Percentiles rank a stretch among this genome's conserved stretches.
phyloP scores from a whole-genome alignment of 2,888 invertebrate species.

The Drosophila fulvimacula region DNA sequence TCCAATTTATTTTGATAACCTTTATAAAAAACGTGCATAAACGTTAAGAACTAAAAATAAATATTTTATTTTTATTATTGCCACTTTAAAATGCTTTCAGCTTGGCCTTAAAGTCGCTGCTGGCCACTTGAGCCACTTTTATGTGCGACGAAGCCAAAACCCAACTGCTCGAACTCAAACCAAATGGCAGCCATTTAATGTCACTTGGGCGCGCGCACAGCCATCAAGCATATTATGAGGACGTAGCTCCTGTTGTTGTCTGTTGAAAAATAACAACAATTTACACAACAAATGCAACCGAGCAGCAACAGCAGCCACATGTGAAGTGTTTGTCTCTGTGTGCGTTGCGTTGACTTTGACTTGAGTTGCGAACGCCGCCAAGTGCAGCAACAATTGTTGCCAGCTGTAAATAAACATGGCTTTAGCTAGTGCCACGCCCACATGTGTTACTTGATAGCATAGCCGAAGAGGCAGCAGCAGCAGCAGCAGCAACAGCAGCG shows the following conservation, averaged over 20 bases:
- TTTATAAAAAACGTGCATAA: constrained; percentile 63
- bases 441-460: constrained; percentile 40
- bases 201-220: constrained; percentile 78
- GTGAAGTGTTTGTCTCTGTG: constrained; percentile 62
- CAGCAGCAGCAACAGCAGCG: constrained; percentile 28
- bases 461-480: constrained; percentile 28
- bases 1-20: constrained; percentile 74
- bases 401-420: constrained; percentile 81
- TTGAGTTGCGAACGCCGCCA: constrained; percentile 54
- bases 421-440: constrained; percentile 62
- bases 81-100: constrained; percentile 64
- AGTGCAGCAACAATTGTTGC: constrained; percentile 81
- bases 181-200: constrained; percentile 76
- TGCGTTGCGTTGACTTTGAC: constrained; percentile 65
- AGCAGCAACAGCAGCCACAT: constrained; percentile 58
- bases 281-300: constrained; percentile 73
- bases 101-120: constrained; percentile 59
- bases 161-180: constrained; percentile 30
- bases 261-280: constrained; percentile 75
- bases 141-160: constrained; percentile 39
- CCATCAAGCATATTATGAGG: constrained; percentile 78
- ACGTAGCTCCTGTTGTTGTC: constrained; percentile 49
- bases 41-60: constrained; percentile 60
- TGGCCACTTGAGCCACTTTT: constrained; percentile 74
- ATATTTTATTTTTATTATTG: constrained; percentile 66